A percentile compares a stretch with the other conserved stretches of the same genome.
Evolutionary conservation across 2,888 invertebrate species (phyloP).

Genomic region (Ectemnius continuus): DNA sequence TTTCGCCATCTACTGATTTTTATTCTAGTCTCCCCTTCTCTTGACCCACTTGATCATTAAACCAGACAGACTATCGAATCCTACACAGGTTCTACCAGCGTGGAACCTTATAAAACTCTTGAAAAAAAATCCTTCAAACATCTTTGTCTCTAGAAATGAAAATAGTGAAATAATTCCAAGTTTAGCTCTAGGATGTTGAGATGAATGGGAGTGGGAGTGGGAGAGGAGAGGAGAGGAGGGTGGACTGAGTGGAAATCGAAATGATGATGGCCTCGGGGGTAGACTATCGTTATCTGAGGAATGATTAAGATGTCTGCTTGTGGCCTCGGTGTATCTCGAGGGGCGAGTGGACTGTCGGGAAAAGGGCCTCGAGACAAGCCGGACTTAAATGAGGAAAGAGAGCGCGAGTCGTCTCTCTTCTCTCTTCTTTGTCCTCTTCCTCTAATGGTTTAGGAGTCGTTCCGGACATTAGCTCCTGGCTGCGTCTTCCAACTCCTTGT

Average conservation of each 20-base stretch:
- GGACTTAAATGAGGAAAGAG: constrained; percentile 42
- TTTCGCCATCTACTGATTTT: background rate
- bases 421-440: constrained; percentile 37
- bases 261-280: constrained; percentile 4
- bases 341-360: constrained; percentile 19
- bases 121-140: no score
- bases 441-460: constrained; percentile 75
- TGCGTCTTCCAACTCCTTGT: constrained; percentile 47
- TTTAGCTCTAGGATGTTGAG: no score
- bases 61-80: no score
- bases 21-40: background rate
- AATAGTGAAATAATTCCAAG: no score
- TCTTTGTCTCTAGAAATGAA: no score
- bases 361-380: constrained; percentile 22
- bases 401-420: constrained; percentile 32
- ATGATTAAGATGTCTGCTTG: constrained; percentile 58
- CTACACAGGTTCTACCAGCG: no score
- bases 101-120: no score
- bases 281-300: constrained; percentile 48
- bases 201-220: no score
- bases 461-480: constrained; percentile 77
- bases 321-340: constrained; percentile 31
- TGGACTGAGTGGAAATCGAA: constrained; percentile 2
- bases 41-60: no score
- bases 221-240: background rate